These are phyloP conservation scores for Vesta saturnalis DNA, from an alignment of 2,888 invertebrate genomes.

Conservation along the genomic window DNA sequence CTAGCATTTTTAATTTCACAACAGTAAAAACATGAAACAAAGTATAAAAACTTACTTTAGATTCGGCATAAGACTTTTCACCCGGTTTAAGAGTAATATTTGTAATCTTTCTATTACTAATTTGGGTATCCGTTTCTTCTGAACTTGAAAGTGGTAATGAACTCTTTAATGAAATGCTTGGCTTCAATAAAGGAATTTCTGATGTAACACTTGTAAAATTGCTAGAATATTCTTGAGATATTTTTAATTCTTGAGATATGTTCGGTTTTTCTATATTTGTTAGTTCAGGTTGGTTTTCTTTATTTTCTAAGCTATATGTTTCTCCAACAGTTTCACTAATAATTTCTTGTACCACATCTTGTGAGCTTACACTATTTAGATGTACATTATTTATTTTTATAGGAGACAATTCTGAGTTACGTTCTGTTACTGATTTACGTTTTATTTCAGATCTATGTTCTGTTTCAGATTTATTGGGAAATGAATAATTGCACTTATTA, in stretches of 20 bases:
- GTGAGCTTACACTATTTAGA: too few relatives aligned
- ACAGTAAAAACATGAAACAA: too few relatives aligned
- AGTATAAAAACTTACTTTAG: slow-evolving; percentile 17
- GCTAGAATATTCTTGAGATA: slow-evolving; percentile 22
- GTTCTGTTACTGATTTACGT: too few relatives aligned
- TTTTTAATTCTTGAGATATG: not conserved
- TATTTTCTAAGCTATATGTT: slow-evolving; percentile 1
- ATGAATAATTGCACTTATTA: slow-evolving; percentile 28
- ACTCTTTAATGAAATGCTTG: slow-evolving; percentile 24
- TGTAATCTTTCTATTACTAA: slow-evolving; percentile 3
- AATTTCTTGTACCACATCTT: not conserved
- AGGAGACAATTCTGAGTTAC: too few relatives aligned
- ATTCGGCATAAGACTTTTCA: slow-evolving; percentile 33
- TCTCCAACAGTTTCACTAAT: not conserved
- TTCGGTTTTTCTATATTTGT: not conserved
- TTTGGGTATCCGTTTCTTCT: slow-evolving; percentile 9
- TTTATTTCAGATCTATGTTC: too few relatives aligned
- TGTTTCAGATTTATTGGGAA: not conserved
- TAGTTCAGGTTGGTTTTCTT: not conserved
- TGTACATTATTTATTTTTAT: too few relatives aligned
- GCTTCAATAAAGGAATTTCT: slow-evolving; percentile 24
- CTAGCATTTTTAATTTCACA: not conserved
- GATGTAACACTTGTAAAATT: slow-evolving; percentile 20
- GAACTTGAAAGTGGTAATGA: slow-evolving; percentile 14
- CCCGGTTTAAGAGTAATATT: slow-evolving; percentile 35